Evolutionary conservation across 2,113 vertebrate species (phyloP).

Genomic region (Rhipidura dahli): DNA sequence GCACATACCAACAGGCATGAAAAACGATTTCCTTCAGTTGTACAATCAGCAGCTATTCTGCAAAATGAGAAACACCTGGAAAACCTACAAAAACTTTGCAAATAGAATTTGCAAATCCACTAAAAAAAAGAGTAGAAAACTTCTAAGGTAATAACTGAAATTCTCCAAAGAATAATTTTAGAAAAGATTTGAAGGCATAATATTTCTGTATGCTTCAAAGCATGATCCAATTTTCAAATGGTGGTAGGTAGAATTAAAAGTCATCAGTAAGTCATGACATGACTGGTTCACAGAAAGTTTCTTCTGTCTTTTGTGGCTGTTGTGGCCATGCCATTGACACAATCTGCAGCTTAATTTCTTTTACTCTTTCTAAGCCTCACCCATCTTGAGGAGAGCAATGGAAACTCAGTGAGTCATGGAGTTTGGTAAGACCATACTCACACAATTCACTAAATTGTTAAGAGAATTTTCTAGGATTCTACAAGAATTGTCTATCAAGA

Average conservation of each 20-base stretch:
- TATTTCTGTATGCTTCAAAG: neutral
- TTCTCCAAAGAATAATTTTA: neutral
- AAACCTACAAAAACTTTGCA: neutral
- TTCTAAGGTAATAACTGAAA: neutral
- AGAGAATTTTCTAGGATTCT: neutral
- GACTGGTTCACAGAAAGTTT: neutral
- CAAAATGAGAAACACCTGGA: neutral
- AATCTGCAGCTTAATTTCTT: neutral
- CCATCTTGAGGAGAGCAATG: neutral
- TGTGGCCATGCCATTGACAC: neutral
- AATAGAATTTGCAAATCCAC: neutral
- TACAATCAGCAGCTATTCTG: neutral
- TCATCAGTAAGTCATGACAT: neutral
- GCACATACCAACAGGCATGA: neutral
- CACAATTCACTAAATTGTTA: neutral
- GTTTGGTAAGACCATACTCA: neutral
- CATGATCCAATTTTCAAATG: neutral
- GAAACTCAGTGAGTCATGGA: neutral
- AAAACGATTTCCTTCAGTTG: neutral
- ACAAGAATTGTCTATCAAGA: neutral
- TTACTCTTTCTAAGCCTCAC: neutral
- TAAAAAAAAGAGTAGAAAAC: neutral
- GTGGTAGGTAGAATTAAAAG: neutral
- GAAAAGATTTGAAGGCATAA: neutral
- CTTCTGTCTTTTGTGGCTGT: neutral